These are phyloP conservation scores for Cercopithecus mona DNA, from an alignment of 2,113 vertebrate species.

Conservation along the genomic window DNA sequence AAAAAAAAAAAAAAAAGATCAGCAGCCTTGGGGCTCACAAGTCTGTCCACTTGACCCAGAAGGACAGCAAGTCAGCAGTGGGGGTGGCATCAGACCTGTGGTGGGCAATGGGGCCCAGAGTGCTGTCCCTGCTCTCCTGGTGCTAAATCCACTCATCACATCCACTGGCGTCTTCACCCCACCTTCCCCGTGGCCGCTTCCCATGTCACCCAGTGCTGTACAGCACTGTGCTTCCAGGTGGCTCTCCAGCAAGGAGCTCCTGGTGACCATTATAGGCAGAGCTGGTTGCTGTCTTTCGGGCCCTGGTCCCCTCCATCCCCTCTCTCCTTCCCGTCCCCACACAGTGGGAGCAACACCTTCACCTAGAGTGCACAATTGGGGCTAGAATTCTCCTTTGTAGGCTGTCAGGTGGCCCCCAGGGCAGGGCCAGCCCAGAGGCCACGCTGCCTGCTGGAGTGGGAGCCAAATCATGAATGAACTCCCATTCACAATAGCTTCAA, in stretches of 20 bases:
- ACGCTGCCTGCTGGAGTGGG: neutral
- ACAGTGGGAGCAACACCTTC: neutral
- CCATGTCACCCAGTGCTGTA: neutral
- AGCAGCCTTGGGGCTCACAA: neutral
- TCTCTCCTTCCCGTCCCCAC: neutral
- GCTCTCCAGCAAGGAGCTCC: neutral
- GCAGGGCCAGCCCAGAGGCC: neutral
- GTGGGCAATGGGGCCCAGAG: neutral
- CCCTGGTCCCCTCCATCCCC: too few species aligned
- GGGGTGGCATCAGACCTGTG: neutral
- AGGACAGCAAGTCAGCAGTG: neutral
- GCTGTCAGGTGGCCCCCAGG: neutral
- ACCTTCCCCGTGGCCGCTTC: neutral
- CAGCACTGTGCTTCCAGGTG: neutral
- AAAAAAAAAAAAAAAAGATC: neutral
- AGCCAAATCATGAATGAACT: too few species aligned
- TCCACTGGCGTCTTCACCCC: fast-evolving
- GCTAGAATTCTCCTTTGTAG: neutral
- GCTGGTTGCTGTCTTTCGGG: neutral
- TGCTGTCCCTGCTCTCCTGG: fast-evolving
- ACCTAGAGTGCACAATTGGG: neutral
- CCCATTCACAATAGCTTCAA: too few species aligned
- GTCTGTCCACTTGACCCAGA: neutral
- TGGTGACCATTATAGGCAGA: neutral
- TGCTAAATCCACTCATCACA: neutral